A percentile compares a stretch with the other conserved stretches of the same genome.
Evolutionary conservation across 2,113 vertebrate genomes (phyloP).

Genomic region (Pelodiscus sinensis): DNA sequence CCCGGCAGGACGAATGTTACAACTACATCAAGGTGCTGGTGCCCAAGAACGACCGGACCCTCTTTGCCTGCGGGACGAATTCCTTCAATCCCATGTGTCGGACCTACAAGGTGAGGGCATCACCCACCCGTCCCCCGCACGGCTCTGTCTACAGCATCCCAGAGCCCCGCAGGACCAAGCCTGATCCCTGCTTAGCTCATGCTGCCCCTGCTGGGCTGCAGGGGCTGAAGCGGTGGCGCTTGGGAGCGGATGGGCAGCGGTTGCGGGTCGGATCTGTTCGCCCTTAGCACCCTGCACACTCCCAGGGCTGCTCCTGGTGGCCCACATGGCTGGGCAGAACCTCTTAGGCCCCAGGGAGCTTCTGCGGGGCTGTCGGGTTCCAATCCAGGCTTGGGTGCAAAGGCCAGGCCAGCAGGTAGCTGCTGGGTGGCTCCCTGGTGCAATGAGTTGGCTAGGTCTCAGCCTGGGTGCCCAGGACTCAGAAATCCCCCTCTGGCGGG

Average conservation of each 20-base stretch:
- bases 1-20: conserved; percentile 89
- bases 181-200: background rate
- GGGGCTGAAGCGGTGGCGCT: background rate
- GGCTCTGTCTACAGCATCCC: conserved; percentile 23
- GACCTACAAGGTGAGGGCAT: conserved; percentile 86
- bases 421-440: too few species aligned
- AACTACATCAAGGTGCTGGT: conserved; percentile 96
- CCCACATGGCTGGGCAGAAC: background rate
- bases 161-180: background rate
- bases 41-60: conserved; percentile 85
- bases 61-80: conserved; percentile 93
- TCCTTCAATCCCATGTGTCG: conserved; percentile 94
- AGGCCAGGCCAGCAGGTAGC: background rate
- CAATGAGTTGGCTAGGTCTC: background rate
- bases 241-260: background rate
- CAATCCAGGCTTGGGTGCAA: background rate
- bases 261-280: background rate
- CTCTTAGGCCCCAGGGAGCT: background rate
- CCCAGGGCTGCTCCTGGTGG: background rate
- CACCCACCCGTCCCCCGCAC: background rate
- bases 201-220: too few species aligned
- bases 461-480: background rate
- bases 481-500: background rate
- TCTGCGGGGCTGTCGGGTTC: background rate
- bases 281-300: background rate